Conservation (phyloP, 2,113 vertebrate species). For the Nibea albiflora region DNA sequence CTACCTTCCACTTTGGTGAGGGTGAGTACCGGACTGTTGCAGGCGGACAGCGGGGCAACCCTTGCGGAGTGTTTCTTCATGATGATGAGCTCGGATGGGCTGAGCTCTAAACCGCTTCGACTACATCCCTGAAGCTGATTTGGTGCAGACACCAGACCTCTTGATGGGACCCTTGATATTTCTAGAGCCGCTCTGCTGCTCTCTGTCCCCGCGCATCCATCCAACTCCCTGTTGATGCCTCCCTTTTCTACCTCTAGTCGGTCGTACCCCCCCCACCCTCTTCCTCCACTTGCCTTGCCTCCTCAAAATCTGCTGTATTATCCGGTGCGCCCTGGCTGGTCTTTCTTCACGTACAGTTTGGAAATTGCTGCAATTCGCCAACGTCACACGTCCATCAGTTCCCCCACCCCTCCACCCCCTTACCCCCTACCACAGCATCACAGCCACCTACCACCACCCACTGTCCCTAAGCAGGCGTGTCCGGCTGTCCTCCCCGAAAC, state of each 20-base stretch:
- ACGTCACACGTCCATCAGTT: slow-evolving; percentile 69
- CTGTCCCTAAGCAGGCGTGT: slow-evolving; percentile 22
- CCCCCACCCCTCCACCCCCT: neutral
- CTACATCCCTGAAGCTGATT: slow-evolving; percentile 90
- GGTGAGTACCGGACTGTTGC: slow-evolving; percentile 97
- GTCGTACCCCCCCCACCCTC: slow-evolving; percentile 44
- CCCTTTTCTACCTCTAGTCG: slow-evolving; percentile 7
- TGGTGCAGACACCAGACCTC: slow-evolving; percentile 75
- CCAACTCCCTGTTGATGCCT: slow-evolving; percentile 47
- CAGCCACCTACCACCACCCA: slow-evolving; percentile 16
- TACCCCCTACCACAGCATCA: neutral
- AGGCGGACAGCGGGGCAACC: slow-evolving; percentile 96
- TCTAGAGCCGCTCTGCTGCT: slow-evolving; percentile 48
- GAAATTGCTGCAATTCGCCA: slow-evolving; percentile 80
- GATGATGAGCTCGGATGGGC: slow-evolving; percentile 86
- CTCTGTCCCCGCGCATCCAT: slow-evolving; percentile 55
- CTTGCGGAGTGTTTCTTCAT: slow-evolving; percentile 98
- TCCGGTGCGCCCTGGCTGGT: slow-evolving; percentile 66
- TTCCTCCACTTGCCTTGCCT: slow-evolving; percentile 58
- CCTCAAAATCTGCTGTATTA: slow-evolving; percentile 68
- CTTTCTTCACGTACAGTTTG: slow-evolving; percentile 72
- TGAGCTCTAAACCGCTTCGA: slow-evolving; percentile 85
- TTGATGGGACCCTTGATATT: slow-evolving; percentile 66
- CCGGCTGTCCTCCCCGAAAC: slow-evolving; percentile 13
- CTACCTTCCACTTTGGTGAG: slow-evolving; percentile 98